These are phyloP conservation scores for Pandion haliaetus DNA, from an alignment of 2,113 vertebrate genomes.

Conservation along the genomic window DNA sequence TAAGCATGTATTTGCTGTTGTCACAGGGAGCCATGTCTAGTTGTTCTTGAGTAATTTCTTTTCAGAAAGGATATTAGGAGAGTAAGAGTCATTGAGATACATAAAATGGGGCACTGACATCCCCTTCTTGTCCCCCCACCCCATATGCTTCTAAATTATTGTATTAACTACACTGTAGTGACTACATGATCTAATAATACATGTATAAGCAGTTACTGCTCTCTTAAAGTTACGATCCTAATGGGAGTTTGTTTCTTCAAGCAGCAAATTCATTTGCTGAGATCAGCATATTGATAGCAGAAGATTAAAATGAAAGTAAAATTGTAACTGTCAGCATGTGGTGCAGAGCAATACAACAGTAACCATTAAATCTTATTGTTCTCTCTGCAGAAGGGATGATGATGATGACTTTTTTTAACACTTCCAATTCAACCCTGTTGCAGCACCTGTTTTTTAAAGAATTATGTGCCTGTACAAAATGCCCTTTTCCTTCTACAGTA, in stretches of 20 bases:
- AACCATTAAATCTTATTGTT: background rate
- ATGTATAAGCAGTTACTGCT: background rate
- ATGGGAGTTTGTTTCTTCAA: background rate
- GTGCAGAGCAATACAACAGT: background rate
- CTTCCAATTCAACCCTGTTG: background rate
- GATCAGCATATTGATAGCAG: background rate
- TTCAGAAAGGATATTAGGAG: background rate
- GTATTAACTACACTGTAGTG: background rate
- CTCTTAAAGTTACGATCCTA: background rate
- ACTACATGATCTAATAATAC: background rate
- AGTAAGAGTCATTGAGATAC: background rate
- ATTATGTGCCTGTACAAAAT: background rate
- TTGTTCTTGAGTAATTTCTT: background rate
- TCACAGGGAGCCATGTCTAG: background rate
- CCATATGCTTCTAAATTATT: background rate
- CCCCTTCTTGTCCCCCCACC: background rate
- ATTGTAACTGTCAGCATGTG: background rate
- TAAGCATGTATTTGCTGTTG: background rate
- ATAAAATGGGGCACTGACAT: background rate
- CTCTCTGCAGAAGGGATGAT: background rate
- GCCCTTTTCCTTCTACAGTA: background rate
- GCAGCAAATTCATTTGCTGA: background rate
- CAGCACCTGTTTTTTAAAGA: background rate
- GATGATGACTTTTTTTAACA: background rate
- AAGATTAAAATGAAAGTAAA: background rate